phyloP scores from a whole-genome alignment of 2,888 invertebrate genomes.

The Heterodera filipjevi region DNA sequence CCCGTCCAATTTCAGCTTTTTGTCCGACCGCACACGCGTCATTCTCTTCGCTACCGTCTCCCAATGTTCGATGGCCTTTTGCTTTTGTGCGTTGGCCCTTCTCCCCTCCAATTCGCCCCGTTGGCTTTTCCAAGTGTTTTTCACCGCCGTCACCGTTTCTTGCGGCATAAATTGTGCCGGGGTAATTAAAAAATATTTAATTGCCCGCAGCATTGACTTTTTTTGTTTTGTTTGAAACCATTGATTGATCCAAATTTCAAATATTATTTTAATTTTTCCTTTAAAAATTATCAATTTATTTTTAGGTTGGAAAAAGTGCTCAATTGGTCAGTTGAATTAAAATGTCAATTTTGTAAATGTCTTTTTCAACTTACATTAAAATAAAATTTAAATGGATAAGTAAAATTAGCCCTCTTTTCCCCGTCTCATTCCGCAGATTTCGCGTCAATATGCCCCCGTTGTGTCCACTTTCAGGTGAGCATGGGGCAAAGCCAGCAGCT shows the following conservation, averaged over 20 bases:
- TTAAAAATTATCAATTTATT: background rate
- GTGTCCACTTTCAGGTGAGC: background rate
- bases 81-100: slow-evolving; percentile 42
- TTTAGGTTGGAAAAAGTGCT: slow-evolving; percentile 30
- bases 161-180: slow-evolving; percentile 41
- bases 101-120: slow-evolving; percentile 38
- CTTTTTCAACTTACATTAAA: no score
- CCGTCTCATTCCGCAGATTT: slow-evolving; percentile 4
- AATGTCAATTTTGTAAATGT: no score
- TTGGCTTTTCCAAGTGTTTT: slow-evolving; percentile 34
- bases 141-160: slow-evolving; percentile 37
- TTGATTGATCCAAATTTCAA: no score
- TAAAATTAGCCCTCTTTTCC: no score
- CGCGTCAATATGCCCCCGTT: slow-evolving; percentile 23
- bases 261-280: no score
- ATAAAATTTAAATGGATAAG: no score
- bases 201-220: no score
- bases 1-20: slow-evolving; percentile 31
- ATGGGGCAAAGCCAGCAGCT: no score
- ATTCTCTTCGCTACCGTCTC: slow-evolving; percentile 40
- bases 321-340: slow-evolving; percentile 28
- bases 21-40: slow-evolving; percentile 38
- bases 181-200: background rate
- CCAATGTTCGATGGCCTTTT: slow-evolving; percentile 42
- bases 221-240: background rate